Evolutionary conservation across 2,797 vertebrate species (phyloP), one percentile per base, ranked within the genome.

Genomic region (Neosilurus mollespiculum): DNA sequence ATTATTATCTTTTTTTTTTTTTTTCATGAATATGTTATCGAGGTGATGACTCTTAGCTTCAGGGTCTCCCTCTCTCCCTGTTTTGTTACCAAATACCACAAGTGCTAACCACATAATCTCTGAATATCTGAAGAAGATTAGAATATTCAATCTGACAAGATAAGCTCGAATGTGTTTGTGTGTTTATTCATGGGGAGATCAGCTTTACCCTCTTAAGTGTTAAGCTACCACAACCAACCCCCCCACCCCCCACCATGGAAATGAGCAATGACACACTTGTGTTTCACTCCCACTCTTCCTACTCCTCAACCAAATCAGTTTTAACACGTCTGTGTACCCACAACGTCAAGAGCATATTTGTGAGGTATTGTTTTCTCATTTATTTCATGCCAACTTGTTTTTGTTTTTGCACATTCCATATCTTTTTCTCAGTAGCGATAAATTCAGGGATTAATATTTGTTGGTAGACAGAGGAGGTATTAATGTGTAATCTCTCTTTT

Each of bases 101-200:
- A 92, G 92, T 92, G 91, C 89, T 91, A 92, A 91, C 61, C 61
- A 78, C 89, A 92, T 93, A 92, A 93, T 88, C 90, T 91, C 90
- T 92, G n/a, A n/a, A n/a, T n/a, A n/a, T 85, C 89, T 88, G 88
- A 94, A 91, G 90, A 87, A 93, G 92, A 94, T 94, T 93, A 93
- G 86, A 89, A 90, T 84, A 86, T 89, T 80, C 37, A 61, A 89
- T 91, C 89, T 91, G 90, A 92, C 89, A 91, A 91, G 90, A 91
- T 92, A 86, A 91, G 90, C 91, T 91, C 89, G 91, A 86, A 82
- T 87, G 83, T 78, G 71, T 85, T 67, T 70, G 64, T 26, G 58
- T 77, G 78, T 78, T 54, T 76, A 64, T 80, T 80, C 54, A 43
- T 51, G 34, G 59, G 80, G 81, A 86, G 81, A 86, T 88, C 85